Conservation (phyloP, 2,888 invertebrate genomes). For the Macrophya annulata region DNA sequence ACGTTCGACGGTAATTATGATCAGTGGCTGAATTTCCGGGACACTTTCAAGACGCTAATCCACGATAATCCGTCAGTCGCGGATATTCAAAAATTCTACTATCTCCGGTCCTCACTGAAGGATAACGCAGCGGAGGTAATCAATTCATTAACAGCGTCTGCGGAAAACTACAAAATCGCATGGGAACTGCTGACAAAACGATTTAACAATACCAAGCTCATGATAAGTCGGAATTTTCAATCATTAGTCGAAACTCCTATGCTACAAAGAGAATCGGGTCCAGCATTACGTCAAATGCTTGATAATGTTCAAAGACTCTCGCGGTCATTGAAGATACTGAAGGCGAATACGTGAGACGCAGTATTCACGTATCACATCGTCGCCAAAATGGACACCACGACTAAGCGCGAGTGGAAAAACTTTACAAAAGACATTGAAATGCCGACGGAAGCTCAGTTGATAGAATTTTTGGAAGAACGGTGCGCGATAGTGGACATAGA, state of each 20-base stretch:
- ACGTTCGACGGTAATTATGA: slow-evolving; percentile 56
- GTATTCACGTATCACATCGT: slow-evolving; percentile 50
- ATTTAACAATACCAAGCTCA: slow-evolving; percentile 56
- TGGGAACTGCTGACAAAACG: slow-evolving; percentile 54
- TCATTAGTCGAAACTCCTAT: slow-evolving; percentile 49
- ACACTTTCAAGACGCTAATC: slow-evolving; percentile 55
- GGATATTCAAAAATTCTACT: slow-evolving; percentile 56
- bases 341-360: slow-evolving; percentile 56
- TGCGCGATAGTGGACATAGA: slow-evolving; percentile 50
- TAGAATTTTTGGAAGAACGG: slow-evolving; percentile 56
- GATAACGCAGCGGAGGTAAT: slow-evolving; percentile 56
- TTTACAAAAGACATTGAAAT: slow-evolving; percentile 37
- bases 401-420: slow-evolving; percentile 58
- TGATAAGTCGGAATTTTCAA: slow-evolving; percentile 49
- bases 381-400: slow-evolving; percentile 54
- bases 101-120: slow-evolving; percentile 56
- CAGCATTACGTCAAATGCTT: slow-evolving; percentile 33
- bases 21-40: slow-evolving; percentile 58
- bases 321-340: slow-evolving; percentile 52
- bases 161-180: slow-evolving; percentile 54
- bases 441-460: slow-evolving; percentile 38
- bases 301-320: slow-evolving; percentile 52
- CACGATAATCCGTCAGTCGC: slow-evolving; percentile 46
- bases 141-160: slow-evolving; percentile 44
- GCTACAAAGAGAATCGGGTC: slow-evolving; percentile 51